Percentiles rank a stretch among this genome's conserved stretches.
phyloP scores from a whole-genome alignment of 2,888 invertebrate species.

The Drosophila austrosaltans region DNA sequence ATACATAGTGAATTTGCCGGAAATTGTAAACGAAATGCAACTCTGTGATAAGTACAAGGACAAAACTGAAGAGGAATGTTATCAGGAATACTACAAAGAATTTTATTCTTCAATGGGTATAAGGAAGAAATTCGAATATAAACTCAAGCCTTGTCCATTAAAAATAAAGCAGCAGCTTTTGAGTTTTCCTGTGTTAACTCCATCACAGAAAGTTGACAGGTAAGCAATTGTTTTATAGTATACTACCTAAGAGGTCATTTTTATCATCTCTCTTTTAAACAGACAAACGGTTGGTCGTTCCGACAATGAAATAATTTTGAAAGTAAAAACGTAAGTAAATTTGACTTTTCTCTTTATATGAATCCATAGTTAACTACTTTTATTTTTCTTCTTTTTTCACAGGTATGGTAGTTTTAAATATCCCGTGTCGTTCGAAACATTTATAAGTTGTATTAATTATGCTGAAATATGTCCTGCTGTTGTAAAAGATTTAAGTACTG shows the following conservation, averaged over 20 bases:
- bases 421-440: neutral
- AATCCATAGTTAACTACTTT: neutral
- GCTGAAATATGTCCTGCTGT: neutral
- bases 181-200: neutral
- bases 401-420: neutral
- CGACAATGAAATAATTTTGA: neutral
- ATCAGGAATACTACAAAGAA: slow-evolving; percentile 39
- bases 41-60: slow-evolving; percentile 23
- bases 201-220: neutral
- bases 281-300: neutral
- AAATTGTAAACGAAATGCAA: slow-evolving; percentile 45
- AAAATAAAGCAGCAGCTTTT: slow-evolving; percentile 32
- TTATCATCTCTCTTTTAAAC: neutral
- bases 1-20: slow-evolving; percentile 36
- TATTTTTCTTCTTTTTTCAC: neutral
- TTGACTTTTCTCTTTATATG: neutral
- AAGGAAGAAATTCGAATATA: slow-evolving; percentile 36
- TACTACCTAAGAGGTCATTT: neutral
- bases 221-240: neutral
- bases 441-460: neutral
- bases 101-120: slow-evolving; percentile 46
- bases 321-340: neutral
- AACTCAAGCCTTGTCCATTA: slow-evolving; percentile 49
- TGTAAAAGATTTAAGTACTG: neutral
- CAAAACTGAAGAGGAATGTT: slow-evolving; percentile 33